Base-by-base conservation (phyloP, 30 jellyfish, hydroid and myxozoan species). In the Phacellophora camtschatica region DNA sequence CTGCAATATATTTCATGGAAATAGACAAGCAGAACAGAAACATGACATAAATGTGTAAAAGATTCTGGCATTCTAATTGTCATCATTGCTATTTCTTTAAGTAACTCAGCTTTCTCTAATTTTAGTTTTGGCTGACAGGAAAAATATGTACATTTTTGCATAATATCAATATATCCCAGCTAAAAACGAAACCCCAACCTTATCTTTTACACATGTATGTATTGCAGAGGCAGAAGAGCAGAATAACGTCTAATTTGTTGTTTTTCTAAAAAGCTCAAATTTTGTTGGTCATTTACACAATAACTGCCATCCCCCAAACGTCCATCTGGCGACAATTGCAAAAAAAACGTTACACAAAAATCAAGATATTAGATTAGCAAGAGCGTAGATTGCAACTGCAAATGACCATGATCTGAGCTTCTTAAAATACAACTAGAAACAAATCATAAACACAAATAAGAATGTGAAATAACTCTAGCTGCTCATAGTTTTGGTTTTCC, bases 401-500 rank as follows among this genome's bases (percentile, higher is more conserved):
- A 1, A 6, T 12, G 27, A 46, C 20, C 66, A 27, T n/a, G 27
- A 78, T 22, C 16, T 29, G 70, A 80, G 84, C 84, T 80, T 66
- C 69, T 31, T 45, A 80, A 69, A 63, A 48, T 28, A 7, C 79
- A 66, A 80, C 91, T 13, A 29, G 37, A 4, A 84, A 80, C 75
- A 50, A 80, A 80, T 65, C 91, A 80, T 80, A 64, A 50, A 80
- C 48, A 80, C 22, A 80, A 80, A 80, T 64, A 80, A 80, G 55
- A 64, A 80, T 16, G 46, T n/a, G 51, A 54, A 80, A 64, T 28
- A 82, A 71, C 74, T 36, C 10, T 43, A 32, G 20, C 23, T 65
- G 91, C 81, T 56, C 41, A 41, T 33, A 76, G 77, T 42, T 39
- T 18, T 6, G 10, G 32, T 29, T 16, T 53, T 59, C n/a, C 31